Evolutionary conservation across 2,888 invertebrate genomes (phyloP).

Genomic region (Zygothrica quintamaculata): DNA sequence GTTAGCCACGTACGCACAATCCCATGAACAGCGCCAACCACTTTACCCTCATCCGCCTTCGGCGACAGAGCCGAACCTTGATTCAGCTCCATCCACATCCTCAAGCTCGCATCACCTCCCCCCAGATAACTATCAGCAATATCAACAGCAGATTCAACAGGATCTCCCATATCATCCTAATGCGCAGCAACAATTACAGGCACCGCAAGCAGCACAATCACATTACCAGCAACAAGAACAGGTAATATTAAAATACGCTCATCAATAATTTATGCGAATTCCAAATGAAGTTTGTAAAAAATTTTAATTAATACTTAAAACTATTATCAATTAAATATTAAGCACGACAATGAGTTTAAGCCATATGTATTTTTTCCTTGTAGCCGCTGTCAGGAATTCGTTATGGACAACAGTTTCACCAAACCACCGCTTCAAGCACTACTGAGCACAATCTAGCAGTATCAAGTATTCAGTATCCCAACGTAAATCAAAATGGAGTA

Average conservation of each 20-base stretch:
- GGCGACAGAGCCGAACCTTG: conserved; percentile 7
- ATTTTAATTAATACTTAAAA: too few species aligned
- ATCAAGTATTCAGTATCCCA: conserved; percentile 34
- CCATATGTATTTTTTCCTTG: conserved; percentile 4
- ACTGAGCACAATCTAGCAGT: conserved; percentile 31
- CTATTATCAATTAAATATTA: too few species aligned
- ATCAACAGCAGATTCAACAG: conserved; percentile 53
- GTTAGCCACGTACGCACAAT: conserved; percentile 56
- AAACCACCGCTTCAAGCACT: conserved; percentile 19
- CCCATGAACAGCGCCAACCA: conserved; percentile 47
- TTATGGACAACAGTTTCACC: conserved; percentile 40
- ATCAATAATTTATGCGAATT: not conserved
- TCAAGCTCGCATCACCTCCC: conserved; percentile 34
- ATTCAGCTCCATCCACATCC: conserved; percentile 5
- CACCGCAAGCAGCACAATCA: conserved; percentile 26
- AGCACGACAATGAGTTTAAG: too few species aligned
- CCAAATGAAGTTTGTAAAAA: too few species aligned
- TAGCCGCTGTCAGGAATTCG: conserved; percentile 32
- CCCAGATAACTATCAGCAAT: conserved; percentile 55
- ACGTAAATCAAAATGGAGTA: conserved; percentile 34
- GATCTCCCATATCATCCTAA: conserved; percentile 40
- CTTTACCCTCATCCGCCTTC: conserved; percentile 20
- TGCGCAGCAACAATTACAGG: conserved; percentile 37
- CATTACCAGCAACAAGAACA: conserved; percentile 50
- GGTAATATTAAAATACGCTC: conserved; percentile 24